These are phyloP conservation scores for Cotesia chilonis DNA, from an alignment of 1,140 invertebrate genomes.

Conservation along the genomic window DNA sequence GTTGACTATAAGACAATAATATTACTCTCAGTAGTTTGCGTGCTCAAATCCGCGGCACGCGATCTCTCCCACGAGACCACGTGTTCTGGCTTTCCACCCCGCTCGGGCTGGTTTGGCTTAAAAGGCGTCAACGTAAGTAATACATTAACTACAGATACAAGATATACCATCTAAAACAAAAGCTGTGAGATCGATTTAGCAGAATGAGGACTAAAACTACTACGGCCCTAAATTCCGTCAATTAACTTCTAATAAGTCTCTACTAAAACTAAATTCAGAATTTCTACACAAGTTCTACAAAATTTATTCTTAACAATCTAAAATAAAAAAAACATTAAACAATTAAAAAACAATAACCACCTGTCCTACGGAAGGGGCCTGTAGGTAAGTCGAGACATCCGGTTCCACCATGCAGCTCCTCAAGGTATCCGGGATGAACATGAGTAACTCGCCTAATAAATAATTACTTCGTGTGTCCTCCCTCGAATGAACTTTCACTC, in stretches of 20 bases:
- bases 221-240: too few species aligned
- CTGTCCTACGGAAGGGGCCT: conserved; percentile 83
- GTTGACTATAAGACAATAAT: conserved; percentile 1
- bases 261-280: too few species aligned
- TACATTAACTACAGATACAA: too few species aligned
- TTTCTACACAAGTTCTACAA: too few species aligned
- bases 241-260: too few species aligned
- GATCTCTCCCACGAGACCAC: conserved; percentile 18
- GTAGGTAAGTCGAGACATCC: conserved; percentile 82
- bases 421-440: conserved; percentile 82
- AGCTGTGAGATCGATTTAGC: not conserved
- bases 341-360: conserved; percentile 61
- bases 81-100: conserved; percentile 7
- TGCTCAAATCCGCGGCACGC: conserved; percentile 20
- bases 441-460: conserved; percentile 65
- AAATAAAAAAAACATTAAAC: too few species aligned
- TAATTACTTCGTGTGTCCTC: too few species aligned
- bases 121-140: conserved; percentile 12
- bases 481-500: too few species aligned
- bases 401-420: conserved; percentile 86
- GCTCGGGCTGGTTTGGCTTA: not conserved
- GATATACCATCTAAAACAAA: too few species aligned
- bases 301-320: too few species aligned
- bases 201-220: too few species aligned
- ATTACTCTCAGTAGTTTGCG: conserved; percentile 18